Conservation (phyloP, 2,888 invertebrate species). For the Ernsta delagoae region DNA sequence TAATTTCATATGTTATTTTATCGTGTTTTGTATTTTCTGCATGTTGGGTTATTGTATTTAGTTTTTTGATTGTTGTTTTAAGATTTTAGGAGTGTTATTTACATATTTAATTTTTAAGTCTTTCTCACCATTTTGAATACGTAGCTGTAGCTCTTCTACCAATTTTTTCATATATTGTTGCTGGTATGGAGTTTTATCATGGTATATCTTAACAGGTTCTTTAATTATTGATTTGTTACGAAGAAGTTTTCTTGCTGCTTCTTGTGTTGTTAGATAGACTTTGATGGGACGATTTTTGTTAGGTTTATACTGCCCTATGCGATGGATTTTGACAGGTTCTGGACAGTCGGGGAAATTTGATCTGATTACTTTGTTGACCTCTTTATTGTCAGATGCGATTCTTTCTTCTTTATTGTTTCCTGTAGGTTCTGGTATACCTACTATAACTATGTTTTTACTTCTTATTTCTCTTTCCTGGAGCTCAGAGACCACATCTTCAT, state of each 20-base stretch:
- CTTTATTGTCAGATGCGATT: not conserved
- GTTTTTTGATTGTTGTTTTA: constrained; percentile 10
- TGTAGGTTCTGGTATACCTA: not conserved
- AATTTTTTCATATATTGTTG: constrained; percentile 6
- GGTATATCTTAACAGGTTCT: not conserved
- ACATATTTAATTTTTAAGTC: constrained; percentile 9
- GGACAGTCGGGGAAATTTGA: not conserved
- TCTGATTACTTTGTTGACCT: not conserved
- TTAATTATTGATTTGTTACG: not conserved
- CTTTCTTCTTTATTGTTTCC: not conserved
- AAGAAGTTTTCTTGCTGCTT: not conserved
- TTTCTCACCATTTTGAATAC: constrained; percentile 8
- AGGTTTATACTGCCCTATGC: not conserved
- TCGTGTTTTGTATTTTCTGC: not conserved
- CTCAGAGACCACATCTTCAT: no score
- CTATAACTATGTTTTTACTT: constrained; percentile 13
- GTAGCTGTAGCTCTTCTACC: not conserved
- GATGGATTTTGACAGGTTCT: not conserved
- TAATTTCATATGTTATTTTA: not conserved
- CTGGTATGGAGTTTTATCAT: constrained; percentile 9
- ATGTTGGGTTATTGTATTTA: not conserved
- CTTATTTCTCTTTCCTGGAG: not conserved
- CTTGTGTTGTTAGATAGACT: not conserved
- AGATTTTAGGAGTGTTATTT: constrained; percentile 5
- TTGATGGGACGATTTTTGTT: not conserved